Conservation (phyloP, 2,888 invertebrate species). For the Seladonia tumulorum region DNA sequence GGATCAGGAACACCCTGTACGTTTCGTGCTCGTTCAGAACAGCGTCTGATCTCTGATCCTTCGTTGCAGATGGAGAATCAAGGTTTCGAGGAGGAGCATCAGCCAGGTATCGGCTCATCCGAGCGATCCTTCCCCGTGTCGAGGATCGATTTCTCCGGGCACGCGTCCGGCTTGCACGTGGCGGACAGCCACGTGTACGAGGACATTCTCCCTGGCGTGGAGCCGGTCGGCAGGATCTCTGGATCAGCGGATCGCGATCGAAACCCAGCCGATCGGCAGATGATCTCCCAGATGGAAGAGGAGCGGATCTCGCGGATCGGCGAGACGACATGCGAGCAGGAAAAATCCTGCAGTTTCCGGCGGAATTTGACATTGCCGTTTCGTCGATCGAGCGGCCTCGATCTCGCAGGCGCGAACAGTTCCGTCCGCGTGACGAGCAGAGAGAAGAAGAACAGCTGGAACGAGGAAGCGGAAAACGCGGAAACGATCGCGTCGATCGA, state of each 20-base stretch:
- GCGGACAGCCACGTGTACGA: constrained; percentile 80
- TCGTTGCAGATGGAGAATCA: constrained; percentile 80
- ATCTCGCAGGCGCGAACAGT: constrained; percentile 53
- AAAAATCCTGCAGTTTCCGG: constrained; percentile 11
- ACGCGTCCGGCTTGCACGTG: constrained; percentile 11
- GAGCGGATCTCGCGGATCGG: background rate
- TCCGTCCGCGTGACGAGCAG: constrained; percentile 77
- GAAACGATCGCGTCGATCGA: background rate
- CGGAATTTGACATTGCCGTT: constrained; percentile 78
- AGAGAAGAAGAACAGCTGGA: constrained; percentile 57
- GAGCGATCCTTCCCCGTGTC: background rate
- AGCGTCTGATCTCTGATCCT: background rate
- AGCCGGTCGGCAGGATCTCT: background rate
- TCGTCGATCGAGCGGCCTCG: constrained; percentile 65
- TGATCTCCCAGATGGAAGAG: background rate
- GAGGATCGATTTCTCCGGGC: background rate
- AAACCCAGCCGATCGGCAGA: background rate
- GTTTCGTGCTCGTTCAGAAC: background rate
- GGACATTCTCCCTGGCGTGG: constrained; percentile 70
- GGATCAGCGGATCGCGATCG: background rate
- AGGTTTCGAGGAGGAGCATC: constrained; percentile 80
- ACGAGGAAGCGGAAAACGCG: constrained; percentile 19
- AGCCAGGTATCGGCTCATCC: constrained; percentile 28
- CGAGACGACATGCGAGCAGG: background rate
- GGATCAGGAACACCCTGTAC: background rate